Percentiles rank a stretch among this genome's conserved stretches.
These are phyloP conservation scores for Tolmerus cingulatus DNA, from an alignment of 2,888 invertebrate genomes.

Conservation along the genomic window DNA sequence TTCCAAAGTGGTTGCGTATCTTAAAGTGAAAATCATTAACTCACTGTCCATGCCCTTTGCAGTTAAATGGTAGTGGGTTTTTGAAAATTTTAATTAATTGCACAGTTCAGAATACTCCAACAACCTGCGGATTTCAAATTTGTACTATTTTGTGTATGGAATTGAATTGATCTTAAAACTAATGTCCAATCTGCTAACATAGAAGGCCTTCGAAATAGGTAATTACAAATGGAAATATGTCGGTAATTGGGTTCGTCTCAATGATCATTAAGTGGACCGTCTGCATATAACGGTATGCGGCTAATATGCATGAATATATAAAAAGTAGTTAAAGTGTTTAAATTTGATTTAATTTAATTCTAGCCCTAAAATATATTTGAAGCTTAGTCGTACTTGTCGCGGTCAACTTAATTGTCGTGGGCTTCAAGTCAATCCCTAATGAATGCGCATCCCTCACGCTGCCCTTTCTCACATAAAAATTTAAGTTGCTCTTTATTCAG, in stretches of 20 bases:
- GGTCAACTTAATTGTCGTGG: conserved; percentile 44
- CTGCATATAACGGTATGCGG: neutral
- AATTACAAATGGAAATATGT: too few relatives aligned
- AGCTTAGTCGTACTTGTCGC: conserved; percentile 8
- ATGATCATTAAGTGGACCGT: neutral
- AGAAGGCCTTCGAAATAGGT: neutral
- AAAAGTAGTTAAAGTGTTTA: neutral
- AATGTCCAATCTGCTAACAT: neutral
- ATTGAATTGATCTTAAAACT: neutral
- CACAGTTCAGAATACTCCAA: too few relatives aligned
- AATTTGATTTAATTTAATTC: neutral
- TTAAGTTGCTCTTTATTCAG: conserved; percentile 46
- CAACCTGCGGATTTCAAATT: too few relatives aligned
- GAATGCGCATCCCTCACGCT: conserved; percentile 21
- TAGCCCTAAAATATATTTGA: neutral
- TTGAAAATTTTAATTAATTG: too few relatives aligned
- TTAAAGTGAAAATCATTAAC: too few relatives aligned
- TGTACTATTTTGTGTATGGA: too few relatives aligned
- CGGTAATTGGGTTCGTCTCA: neutral
- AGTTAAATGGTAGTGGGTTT: too few relatives aligned
- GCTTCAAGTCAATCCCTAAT: conserved; percentile 37
- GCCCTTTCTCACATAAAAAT: conserved; percentile 45
- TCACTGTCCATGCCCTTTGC: too few relatives aligned
- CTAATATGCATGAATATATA: neutral
- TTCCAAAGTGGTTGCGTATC: too few relatives aligned